phyloP scores from a whole-genome alignment of 2,888 invertebrate species.

The Dexiosoma caninum region DNA sequence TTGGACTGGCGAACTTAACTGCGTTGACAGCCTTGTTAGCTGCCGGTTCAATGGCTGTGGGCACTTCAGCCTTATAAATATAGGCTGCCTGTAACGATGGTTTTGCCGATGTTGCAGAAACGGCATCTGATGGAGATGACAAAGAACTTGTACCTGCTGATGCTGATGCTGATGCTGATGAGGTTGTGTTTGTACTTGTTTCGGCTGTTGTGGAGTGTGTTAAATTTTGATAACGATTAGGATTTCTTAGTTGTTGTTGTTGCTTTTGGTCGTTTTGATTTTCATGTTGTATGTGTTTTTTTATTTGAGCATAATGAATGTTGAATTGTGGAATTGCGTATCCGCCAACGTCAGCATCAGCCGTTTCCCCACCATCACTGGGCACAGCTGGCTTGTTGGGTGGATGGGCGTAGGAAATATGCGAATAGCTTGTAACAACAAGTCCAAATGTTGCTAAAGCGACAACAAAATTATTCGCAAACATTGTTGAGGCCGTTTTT shows the following conservation, averaged over 20 bases:
- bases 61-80: conserved; percentile 53
- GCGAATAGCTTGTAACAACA: background rate
- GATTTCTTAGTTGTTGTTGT: conserved; percentile 3
- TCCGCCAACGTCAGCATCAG: conserved; percentile 22
- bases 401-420: conserved; percentile 42
- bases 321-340: conserved; percentile 31
- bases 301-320: conserved; percentile 27
- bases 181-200: conserved; percentile 40
- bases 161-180: conserved; percentile 27
- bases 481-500: conserved; percentile 22
- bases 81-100: conserved; percentile 62
- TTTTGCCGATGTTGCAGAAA: conserved; percentile 50
- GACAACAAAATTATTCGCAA: conserved; percentile 5
- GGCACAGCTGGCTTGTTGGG: conserved; percentile 54
- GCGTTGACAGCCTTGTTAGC: conserved; percentile 65
- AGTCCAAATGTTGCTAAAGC: conserved; percentile 11
- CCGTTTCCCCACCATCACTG: conserved; percentile 3
- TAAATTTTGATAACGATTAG: background rate
- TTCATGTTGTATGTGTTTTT: conserved; percentile 27
- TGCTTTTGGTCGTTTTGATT: conserved; percentile 11
- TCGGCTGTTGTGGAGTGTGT: conserved; percentile 26
- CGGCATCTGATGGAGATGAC: conserved; percentile 21
- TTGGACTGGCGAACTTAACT: conserved; percentile 40
- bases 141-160: too few species aligned
- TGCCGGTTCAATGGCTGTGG: conserved; percentile 68